Conservation (phyloP, 1,140 invertebrate species). For the Cydia strobilella region DNA sequence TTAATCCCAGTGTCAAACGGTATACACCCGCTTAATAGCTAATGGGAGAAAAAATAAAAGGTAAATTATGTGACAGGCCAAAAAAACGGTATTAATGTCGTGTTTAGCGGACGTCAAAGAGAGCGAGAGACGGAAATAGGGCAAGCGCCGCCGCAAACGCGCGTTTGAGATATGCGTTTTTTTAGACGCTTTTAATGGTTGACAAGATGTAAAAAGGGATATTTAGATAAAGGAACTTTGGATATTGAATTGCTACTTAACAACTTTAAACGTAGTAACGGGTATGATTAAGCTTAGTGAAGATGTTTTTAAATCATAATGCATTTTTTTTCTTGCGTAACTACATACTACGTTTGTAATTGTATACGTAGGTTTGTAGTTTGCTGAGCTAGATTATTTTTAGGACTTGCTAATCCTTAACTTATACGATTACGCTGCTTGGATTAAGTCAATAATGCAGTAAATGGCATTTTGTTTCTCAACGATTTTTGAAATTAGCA, state of each 20-base stretch:
- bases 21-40: slow-evolving; percentile 71
- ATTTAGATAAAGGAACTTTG: slow-evolving; percentile 6
- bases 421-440: no score
- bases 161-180: slow-evolving; percentile 40
- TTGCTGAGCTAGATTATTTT: no score
- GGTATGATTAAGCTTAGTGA: not conserved
- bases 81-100: slow-evolving; percentile 77
- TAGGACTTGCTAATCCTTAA: no score
- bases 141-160: slow-evolving; percentile 47
- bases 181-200: slow-evolving; percentile 33
- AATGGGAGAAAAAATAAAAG: slow-evolving; percentile 67
- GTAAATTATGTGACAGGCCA: slow-evolving; percentile 76
- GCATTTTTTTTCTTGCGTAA: no score
- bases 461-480: not conserved
- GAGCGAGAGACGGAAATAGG: slow-evolving; percentile 65
- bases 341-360: not conserved
- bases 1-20: slow-evolving; percentile 71
- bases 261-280: not conserved
- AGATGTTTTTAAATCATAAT: not conserved
- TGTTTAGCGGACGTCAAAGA: slow-evolving; percentile 76
- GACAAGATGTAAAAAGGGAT: slow-evolving; percentile 9
- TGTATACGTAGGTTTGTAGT: not conserved
- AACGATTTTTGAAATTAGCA: slow-evolving; percentile 38
- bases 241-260: not conserved
- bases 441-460: not conserved